phyloP scores from a whole-genome alignment of 2,113 vertebrate genomes.

The Ophiodon elongatus region DNA sequence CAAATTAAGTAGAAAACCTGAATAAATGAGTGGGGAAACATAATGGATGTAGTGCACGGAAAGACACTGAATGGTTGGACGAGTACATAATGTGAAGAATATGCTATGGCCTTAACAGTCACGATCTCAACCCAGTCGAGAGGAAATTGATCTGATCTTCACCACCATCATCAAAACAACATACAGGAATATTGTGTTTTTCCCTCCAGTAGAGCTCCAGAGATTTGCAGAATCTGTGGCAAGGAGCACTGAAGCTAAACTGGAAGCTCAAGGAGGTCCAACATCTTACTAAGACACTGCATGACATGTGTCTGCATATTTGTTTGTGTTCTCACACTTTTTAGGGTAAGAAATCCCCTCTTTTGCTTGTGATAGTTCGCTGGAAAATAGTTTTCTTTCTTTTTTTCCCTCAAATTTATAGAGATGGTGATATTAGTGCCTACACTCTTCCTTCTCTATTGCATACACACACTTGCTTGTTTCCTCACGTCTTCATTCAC shows the following conservation, averaged over 20 bases:
- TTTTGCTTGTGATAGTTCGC: neutral
- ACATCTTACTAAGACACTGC: neutral
- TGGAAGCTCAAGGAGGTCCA: neutral
- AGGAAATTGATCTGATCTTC: neutral
- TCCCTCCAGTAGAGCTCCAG: too few relatives aligned
- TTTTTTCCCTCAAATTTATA: neutral
- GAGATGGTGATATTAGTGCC: neutral
- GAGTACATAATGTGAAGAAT: neutral
- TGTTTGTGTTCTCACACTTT: neutral
- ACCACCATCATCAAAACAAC: neutral
- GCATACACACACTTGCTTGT: constrained; percentile 22
- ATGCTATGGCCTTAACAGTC: neutral
- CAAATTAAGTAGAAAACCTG: neutral
- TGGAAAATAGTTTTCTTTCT: neutral
- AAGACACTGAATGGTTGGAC: neutral
- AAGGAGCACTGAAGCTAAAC: neutral
- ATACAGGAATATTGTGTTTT: neutral
- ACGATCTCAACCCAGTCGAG: neutral
- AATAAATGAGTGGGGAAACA: neutral
- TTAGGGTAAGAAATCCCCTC: neutral
- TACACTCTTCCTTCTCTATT: neutral
- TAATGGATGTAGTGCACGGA: neutral
- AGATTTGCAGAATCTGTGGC: neutral
- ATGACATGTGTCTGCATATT: neutral
- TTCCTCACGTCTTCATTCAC: constrained; percentile 6